Evolutionary conservation across 2,888 invertebrate genomes (phyloP), one percentile per base, ranked within the genome.

Genomic region (Eupithecia subfuscata): DNA sequence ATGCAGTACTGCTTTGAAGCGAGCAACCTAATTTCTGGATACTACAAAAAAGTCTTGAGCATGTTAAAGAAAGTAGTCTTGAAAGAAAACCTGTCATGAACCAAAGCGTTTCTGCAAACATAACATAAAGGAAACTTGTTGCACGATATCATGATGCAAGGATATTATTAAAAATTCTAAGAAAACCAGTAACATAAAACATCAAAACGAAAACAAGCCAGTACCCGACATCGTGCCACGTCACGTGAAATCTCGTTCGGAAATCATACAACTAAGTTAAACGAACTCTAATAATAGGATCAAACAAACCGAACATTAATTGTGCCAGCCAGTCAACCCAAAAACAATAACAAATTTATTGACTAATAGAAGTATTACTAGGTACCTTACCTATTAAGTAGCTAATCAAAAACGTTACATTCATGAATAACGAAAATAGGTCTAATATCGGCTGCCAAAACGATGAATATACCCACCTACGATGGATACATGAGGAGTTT

Each of bases 201-300:
- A 60, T 60, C 64, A 64, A 74, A 71, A 69, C 73, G 69, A 76
- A 73, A 74, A 74, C 69, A 68, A 43, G 11, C 16, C 60, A 40
- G 37, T 45, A 63, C 11, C 52, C 30, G 14, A 22, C 5, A 25
- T 71, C 34, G 63, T 69, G 14, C 34, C 18, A 68, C 30, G 60
- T 60, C 18, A 68, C 30, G 60, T 18, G 40, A 40, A 56, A 56
- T 56, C 12, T 60, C 25, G 60, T 60, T 68, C 25, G 69, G 64
- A 70, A 74, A 70, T 69, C 48, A 18, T 64, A 69, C 45, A 73
- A 69, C 37, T 43, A 25, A 64, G 65, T 65, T 43, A 70, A 73
- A 69, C 34, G 16, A 60, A 60, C 60, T 60, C 12, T 60, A 60
- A 6, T 14, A 25, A 25, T 60, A 56, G 25, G 14, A 60, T 25